Percentiles rank a stretch among this genome's conserved stretches.
Evolutionary conservation across 2,113 vertebrate species (phyloP).

Genomic region (Vidua chalybeata): DNA sequence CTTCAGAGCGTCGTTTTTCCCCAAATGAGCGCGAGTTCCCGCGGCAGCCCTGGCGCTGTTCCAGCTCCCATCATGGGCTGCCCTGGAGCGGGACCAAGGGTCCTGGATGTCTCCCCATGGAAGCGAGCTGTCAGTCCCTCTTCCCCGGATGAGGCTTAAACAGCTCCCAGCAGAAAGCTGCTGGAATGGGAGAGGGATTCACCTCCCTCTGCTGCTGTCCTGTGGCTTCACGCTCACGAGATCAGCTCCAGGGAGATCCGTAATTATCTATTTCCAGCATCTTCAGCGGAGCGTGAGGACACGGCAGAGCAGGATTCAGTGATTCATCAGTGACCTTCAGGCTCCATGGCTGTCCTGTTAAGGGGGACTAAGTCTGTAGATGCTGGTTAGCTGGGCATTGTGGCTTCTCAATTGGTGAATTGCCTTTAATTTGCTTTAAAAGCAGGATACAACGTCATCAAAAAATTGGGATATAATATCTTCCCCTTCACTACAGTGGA

Average conservation of each 20-base stretch:
- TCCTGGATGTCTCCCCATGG: fast-evolving
- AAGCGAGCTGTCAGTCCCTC: background rate
- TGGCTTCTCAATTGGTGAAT: background rate
- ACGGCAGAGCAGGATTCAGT: background rate
- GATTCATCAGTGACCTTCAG: constrained; percentile 34
- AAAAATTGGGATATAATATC: background rate
- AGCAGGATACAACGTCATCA: fast-evolving
- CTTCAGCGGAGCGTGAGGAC: constrained; percentile 2
- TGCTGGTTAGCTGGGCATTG: background rate
- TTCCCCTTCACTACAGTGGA: background rate
- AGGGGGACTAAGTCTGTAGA: background rate
- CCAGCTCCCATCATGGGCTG: background rate
- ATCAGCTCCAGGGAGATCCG: background rate
- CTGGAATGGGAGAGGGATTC: background rate
- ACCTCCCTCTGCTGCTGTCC: background rate
- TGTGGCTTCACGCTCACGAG: background rate
- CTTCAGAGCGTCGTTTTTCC: background rate
- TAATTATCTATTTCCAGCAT: constrained; percentile 18
- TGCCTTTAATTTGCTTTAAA: background rate
- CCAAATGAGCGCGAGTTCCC: fast-evolving
- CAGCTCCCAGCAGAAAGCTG: background rate
- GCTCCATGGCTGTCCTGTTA: background rate
- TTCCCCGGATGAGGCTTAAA: background rate
- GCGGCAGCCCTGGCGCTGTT: fast-evolving
- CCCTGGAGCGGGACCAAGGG: background rate